These are phyloP conservation scores for Disparrhopalites patrizii DNA, from an alignment of 2,888 invertebrate genomes.

Conservation along the genomic window DNA sequence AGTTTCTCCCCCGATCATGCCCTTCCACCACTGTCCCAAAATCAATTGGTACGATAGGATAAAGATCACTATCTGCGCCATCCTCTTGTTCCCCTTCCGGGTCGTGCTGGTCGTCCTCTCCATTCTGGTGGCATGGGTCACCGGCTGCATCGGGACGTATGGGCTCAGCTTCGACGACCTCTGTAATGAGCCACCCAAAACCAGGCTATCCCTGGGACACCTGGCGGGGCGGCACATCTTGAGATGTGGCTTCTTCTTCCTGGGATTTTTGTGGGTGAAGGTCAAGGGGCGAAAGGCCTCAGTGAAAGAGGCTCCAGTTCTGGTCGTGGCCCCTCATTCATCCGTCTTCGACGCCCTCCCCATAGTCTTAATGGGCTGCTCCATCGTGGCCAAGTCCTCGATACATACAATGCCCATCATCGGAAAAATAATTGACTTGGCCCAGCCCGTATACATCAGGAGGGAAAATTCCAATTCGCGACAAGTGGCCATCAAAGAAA, in stretches of 20 bases:
- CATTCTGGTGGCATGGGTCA: slow-evolving; percentile 74
- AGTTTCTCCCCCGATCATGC: too few relatives aligned
- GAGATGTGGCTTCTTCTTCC: slow-evolving; percentile 70
- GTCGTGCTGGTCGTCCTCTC: slow-evolving; percentile 71
- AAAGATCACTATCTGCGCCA: slow-evolving; percentile 80
- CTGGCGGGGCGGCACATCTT: too few relatives aligned
- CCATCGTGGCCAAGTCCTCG: slow-evolving; percentile 84
- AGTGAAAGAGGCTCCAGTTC: slow-evolving; percentile 73
- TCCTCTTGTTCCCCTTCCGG: slow-evolving; percentile 77
- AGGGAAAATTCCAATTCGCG: slow-evolving; percentile 89
- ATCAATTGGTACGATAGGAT: neutral
- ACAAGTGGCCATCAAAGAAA: slow-evolving; percentile 83
- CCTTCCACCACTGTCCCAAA: neutral
- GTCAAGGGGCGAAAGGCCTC: slow-evolving; percentile 72
- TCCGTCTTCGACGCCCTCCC: slow-evolving; percentile 69
- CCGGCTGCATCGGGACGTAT: slow-evolving; percentile 56
- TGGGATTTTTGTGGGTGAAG: slow-evolving; percentile 76
- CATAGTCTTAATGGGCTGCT: slow-evolving; percentile 55
- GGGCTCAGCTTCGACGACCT: neutral
- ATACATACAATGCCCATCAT: slow-evolving; percentile 76
- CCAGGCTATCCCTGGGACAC: slow-evolving; percentile 29
- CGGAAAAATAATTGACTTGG: slow-evolving; percentile 92
- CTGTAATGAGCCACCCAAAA: neutral
- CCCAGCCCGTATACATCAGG: slow-evolving; percentile 92
- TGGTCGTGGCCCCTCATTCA: slow-evolving; percentile 86